These are phyloP conservation scores for Pangasius krempfi DNA, from an alignment of 2,797 vertebrate species.

Conservation along the genomic window DNA sequence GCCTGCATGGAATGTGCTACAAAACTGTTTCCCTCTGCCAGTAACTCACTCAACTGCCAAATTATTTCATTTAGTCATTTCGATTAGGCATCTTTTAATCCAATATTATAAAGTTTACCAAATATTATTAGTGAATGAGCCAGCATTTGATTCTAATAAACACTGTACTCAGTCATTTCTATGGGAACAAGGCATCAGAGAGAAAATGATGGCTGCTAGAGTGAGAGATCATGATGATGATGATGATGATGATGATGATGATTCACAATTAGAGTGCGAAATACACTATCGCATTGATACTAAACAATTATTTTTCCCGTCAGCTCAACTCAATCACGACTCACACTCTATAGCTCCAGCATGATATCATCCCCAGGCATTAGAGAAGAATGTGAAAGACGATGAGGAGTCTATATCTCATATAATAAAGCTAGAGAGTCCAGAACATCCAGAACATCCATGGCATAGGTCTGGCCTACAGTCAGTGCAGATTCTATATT, in stretches of 20 bases:
- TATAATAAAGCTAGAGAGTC: background rate
- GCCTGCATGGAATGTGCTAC: background rate
- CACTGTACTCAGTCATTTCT: constrained; percentile 1
- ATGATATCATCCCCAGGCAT: constrained; percentile 13
- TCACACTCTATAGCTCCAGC: constrained; percentile 34
- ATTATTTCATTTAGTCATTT: background rate
- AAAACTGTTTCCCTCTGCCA: background rate
- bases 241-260: constrained; percentile 44
- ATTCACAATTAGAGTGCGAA: constrained; percentile 38
- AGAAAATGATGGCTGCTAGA: constrained; percentile 29
- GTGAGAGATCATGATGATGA: constrained; percentile 23
- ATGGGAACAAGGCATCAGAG: background rate
- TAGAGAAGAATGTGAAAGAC: background rate
- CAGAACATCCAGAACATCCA: background rate
- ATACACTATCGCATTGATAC: constrained; percentile 34
- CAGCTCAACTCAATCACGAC: constrained; percentile 8
- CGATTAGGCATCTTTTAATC: background rate
- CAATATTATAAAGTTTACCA: background rate
- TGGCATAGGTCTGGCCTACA: background rate
- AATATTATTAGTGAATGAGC: too few relatives aligned
- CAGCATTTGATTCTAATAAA: background rate
- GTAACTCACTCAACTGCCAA: background rate
- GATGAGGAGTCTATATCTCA: background rate
- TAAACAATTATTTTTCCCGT: constrained; percentile 46
- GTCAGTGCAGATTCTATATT: background rate